phyloP scores from a whole-genome alignment of 2,888 invertebrate species.

The Acronicta leporina region DNA sequence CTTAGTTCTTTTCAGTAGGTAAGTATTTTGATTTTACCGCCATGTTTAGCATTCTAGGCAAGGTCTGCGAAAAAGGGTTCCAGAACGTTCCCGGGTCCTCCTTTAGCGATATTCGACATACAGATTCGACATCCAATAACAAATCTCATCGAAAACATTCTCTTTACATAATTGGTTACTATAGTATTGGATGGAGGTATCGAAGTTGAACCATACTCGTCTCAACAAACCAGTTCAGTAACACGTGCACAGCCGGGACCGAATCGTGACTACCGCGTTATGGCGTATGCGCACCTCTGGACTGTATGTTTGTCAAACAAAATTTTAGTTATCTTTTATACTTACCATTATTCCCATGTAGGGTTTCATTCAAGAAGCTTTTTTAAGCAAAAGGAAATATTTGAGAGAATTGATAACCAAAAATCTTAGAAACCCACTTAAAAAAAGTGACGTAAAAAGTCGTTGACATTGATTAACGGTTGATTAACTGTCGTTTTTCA shows the following conservation, averaged over 20 bases:
- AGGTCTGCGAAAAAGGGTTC: no score
- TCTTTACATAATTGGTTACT: constrained; percentile 13
- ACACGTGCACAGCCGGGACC: constrained; percentile 72
- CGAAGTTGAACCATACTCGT: constrained; percentile 40
- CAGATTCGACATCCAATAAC: not conserved
- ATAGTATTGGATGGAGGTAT: constrained; percentile 26
- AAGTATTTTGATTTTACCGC: not conserved
- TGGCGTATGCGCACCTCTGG: constrained; percentile 51
- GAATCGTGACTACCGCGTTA: constrained; percentile 77
- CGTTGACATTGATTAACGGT: constrained; percentile 21
- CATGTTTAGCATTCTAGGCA: no score
- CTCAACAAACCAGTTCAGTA: constrained; percentile 63
- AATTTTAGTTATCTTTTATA: constrained; percentile 39
- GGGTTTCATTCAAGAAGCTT: constrained; percentile 4
- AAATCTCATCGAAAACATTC: constrained; percentile 1
- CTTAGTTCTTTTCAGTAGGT: not conserved
- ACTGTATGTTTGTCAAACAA: constrained; percentile 39
- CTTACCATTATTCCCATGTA: constrained; percentile 13
- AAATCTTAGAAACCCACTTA: no score
- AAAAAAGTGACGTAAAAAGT: constrained; percentile 1
- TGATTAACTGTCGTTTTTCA: constrained; percentile 22
- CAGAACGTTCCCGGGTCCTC: not conserved
- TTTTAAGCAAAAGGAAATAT: not conserved
- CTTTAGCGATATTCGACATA: no score
- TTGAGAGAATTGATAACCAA: no score